Base-by-base conservation (phyloP, 1,140 invertebrate species). In the Archivesica marissinica region DNA sequence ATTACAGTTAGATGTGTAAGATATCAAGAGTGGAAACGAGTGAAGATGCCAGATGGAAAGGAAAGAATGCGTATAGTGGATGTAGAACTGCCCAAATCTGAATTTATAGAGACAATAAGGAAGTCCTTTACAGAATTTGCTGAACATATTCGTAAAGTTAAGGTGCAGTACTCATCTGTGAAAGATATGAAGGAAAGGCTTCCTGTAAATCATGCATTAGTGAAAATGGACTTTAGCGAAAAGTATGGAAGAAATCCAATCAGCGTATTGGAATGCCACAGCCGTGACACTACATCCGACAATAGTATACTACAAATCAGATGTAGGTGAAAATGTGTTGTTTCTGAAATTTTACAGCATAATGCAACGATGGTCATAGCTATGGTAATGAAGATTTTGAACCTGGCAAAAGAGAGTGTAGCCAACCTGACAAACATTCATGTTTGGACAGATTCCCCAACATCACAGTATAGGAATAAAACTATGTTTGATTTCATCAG, bases 171-270 rank as follows among this genome's bases (percentile, higher is more conserved):
- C 33, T 28, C 44, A 44, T 6, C 50, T 20, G 1, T 79, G 13
- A 66, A 64, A 33, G 30, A 50, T n/a, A 64, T 86, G 47, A 88
- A 88, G 56, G 35, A 83, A 23, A 86, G 75, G n/a, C 56, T 88
- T 7, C 84, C 84, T 4, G 28, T n/a, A 28, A 41, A 39, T 7
- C 79, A 81, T 41, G 28, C 17, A 17, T 59, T 87, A 23, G 28
- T 85, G 0, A 80, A 87, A 56, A 88, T 88, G 87, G 85, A 86
- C 39, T 88, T 88, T 33, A 68, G 80, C n/a, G 68, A 87, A 50
- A 88, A 88, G 47, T 87, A 77, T 39, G 17, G 86, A 86, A 30
- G 87, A 88, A 74, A 78, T 88, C 30, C 87, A 86, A 47, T 72
- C 64, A 2, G 86, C 82, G 41, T 87, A 87, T 38, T 85, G 81